A percentile compares a stretch with the other conserved stretches of the same genome.
phyloP scores from a whole-genome alignment of 2,113 vertebrate genomes.

The Callipepla californica region DNA sequence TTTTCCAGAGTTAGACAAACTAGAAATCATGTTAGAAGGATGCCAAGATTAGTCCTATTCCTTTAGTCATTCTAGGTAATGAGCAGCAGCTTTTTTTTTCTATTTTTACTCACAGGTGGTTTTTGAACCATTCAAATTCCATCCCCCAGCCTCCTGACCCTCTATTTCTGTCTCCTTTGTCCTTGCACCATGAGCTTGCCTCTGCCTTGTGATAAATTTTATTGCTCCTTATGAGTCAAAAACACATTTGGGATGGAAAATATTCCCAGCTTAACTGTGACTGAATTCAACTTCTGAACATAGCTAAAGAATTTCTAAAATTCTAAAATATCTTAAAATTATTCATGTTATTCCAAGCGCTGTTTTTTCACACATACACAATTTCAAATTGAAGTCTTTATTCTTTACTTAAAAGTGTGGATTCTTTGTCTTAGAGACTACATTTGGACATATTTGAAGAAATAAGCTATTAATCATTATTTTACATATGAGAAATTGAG shows the following conservation, averaged over 20 bases:
- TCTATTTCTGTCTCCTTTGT: fast-evolving
- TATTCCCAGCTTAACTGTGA: not conserved
- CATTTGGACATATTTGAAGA: not conserved
- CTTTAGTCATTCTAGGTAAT: not conserved
- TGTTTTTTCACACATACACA: not conserved
- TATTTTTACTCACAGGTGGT: not conserved
- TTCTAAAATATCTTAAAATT: not conserved
- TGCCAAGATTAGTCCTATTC: not conserved
- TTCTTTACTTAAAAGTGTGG: not conserved
- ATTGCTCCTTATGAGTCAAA: not conserved
- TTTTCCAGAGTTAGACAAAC: not conserved
- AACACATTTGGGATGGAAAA: not conserved
- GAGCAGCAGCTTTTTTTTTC: not conserved
- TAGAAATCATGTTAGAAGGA: not conserved
- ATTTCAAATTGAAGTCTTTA: not conserved
- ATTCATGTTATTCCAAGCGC: not conserved
- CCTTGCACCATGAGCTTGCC: fast-evolving
- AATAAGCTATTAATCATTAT: not conserved
- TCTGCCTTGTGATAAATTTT: not conserved
- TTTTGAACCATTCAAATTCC: not conserved
- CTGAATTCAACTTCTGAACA: not conserved
- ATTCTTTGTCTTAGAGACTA: not conserved
- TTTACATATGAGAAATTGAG: not conserved
- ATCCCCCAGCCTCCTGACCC: fast-evolving
- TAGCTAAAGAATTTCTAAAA: not conserved